Evolutionary conservation across 2,888 invertebrate genomes (phyloP).

Genomic region (Dioctria rufipes): DNA sequence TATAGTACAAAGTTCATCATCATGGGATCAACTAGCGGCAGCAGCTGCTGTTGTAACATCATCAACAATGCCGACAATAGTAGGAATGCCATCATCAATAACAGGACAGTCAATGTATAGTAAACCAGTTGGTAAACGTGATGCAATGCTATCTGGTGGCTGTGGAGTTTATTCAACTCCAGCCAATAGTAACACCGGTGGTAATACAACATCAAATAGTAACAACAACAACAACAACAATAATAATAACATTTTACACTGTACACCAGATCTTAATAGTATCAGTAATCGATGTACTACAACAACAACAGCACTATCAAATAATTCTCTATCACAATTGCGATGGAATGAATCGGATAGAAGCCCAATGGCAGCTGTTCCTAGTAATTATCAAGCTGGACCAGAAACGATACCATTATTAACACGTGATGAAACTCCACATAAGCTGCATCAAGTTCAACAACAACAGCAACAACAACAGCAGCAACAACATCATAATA

Average conservation of each 20-base stretch:
- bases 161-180: constrained; percentile 59
- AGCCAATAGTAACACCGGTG: background rate
- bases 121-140: constrained; percentile 68
- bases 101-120: constrained; percentile 59
- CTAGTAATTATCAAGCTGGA: constrained; percentile 72
- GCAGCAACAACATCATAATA: constrained; percentile 49
- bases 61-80: constrained; percentile 58
- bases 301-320: constrained; percentile 59
- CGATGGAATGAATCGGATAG: constrained; percentile 66
- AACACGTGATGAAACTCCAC: constrained; percentile 56
- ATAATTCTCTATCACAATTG: constrained; percentile 59
- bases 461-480: constrained; percentile 53
- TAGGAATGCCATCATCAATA: constrained; percentile 55
- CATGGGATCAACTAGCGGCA: constrained; percentile 69
- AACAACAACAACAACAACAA: constrained; percentile 40
- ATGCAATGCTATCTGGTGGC: constrained; percentile 71
- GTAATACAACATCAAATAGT: background rate
- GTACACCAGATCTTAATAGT: constrained; percentile 51
- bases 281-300: constrained; percentile 41
- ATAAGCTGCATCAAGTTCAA: constrained; percentile 39
- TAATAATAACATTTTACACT: constrained; percentile 43
- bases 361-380: constrained; percentile 72
- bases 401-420: constrained; percentile 64
- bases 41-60: constrained; percentile 66
- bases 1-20: constrained; percentile 63